A percentile compares a stretch with the other conserved stretches of the same genome.
Conservation (phyloP, 2,888 invertebrate genomes). For the Cerastis leucographa region DNA sequence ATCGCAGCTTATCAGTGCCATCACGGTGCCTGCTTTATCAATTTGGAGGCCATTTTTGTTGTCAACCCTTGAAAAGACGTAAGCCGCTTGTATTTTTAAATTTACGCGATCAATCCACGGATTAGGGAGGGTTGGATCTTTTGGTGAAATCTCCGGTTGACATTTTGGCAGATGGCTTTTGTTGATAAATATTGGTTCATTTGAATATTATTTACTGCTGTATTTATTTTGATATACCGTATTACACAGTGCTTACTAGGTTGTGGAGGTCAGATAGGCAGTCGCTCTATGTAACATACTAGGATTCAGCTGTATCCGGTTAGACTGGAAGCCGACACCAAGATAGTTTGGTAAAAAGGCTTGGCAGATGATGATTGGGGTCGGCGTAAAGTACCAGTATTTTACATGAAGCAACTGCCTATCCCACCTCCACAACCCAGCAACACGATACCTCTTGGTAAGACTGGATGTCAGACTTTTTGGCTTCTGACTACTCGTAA, state of each 20-base stretch:
- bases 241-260: not conserved
- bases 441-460: no score
- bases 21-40: constrained; percentile 53
- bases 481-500: no score
- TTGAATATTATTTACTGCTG: not conserved
- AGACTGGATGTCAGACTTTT: no score
- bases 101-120: constrained; percentile 39
- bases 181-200: not conserved
- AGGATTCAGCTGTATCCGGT: not conserved
- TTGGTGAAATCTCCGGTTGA: constrained; percentile 18
- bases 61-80: constrained; percentile 37
- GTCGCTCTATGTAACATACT: not conserved
- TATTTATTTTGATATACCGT: not conserved
- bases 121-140: constrained; percentile 36
- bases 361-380: no score
- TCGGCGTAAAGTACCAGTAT: no score
- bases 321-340: not conserved
- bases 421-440: no score
- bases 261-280: not conserved
- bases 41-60: constrained; percentile 54
- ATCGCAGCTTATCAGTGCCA: constrained; percentile 57
- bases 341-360: no score
- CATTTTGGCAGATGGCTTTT: not conserved
- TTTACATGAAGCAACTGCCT: no score
- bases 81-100: constrained; percentile 58